Evolutionary conservation across 2,888 invertebrate genomes (phyloP), one percentile per base, ranked within the genome.

Genomic region (Himalopsyche tibetana): DNA sequence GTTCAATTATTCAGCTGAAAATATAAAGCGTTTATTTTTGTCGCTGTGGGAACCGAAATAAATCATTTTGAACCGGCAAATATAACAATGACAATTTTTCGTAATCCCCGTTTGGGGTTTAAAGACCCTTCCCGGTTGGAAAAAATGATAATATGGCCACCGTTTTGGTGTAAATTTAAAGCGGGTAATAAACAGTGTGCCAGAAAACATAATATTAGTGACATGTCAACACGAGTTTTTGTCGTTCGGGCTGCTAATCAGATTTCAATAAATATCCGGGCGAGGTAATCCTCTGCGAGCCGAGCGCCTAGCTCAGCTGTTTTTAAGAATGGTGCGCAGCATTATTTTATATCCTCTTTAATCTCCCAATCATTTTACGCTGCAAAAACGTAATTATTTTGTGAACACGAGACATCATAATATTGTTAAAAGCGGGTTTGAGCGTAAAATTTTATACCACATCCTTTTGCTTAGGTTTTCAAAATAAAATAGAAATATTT

Each of bases 241-340:
- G 19, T 19, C 63, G 19, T 19, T 63, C 3, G 63, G 63, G 63
- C 15, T 19, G 63, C 63, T 63, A 63, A 63, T 63, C 63, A 63
- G 63, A 63, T 63, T 63, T 63, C 63, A 63, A 63, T 63, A 63
- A 63, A 63, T 63, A 63, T 63, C 15, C 19, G n/a, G 63, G 63
- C 28, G 63, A n/a, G 19, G 63, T 63, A 63, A 63, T 63, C 63
- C 28, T 19, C 4, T 8, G 63, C 6, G 51, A 51, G 51, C 51
- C 51, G 51, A 51, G 4, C 15, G 28, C 63, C 28, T 63, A 28
- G n/a, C 19, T 63, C 63, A 63, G 63, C 63, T 28, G 28, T 63
- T 63, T 63, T 63, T 9, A 63, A 63, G 63, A 63, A 51, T 15
- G 12, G 12, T 51, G 51, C 51, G 15, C 12, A 63, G 63, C 63